These are phyloP conservation scores for Mamestra configurata DNA, from an alignment of 1,140 invertebrate genomes.

Conservation along the genomic window DNA sequence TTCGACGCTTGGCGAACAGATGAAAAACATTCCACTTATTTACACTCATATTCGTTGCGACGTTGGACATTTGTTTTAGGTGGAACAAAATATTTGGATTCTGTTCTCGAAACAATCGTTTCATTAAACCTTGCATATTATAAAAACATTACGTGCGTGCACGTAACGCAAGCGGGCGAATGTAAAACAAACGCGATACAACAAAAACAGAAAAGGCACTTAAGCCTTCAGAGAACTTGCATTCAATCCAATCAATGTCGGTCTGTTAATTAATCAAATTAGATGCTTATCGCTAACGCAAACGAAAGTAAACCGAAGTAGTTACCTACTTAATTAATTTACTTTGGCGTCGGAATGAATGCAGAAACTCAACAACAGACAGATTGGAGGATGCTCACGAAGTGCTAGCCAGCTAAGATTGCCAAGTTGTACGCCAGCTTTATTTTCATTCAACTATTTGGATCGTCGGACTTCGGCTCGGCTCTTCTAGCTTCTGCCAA, in stretches of 20 bases:
- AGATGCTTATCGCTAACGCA: background rate
- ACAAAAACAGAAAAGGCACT: background rate
- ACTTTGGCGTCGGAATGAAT: background rate
- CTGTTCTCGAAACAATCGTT: too few species aligned
- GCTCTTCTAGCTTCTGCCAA: constrained; percentile 23
- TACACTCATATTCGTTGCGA: background rate
- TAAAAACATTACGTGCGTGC: too few species aligned
- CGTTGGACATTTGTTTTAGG: too few species aligned
- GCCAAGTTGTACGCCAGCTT: background rate
- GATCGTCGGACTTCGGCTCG: too few species aligned
- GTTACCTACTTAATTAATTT: constrained; percentile 31
- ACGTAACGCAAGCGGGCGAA: too few species aligned
- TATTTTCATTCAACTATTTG: background rate
- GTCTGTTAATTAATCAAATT: background rate
- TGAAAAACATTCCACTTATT: constrained; percentile 11
- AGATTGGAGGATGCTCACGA: too few species aligned
- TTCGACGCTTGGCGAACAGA: background rate
- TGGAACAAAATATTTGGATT: too few species aligned
- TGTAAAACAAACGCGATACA: too few species aligned
- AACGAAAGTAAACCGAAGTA: background rate
- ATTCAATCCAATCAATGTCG: background rate
- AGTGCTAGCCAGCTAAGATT: background rate
- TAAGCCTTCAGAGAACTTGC: background rate
- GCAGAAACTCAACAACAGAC: background rate
- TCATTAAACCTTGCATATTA: too few species aligned